Conservation (phyloP, 2,888 invertebrate genomes). For the Stenotaenia linearis region DNA sequence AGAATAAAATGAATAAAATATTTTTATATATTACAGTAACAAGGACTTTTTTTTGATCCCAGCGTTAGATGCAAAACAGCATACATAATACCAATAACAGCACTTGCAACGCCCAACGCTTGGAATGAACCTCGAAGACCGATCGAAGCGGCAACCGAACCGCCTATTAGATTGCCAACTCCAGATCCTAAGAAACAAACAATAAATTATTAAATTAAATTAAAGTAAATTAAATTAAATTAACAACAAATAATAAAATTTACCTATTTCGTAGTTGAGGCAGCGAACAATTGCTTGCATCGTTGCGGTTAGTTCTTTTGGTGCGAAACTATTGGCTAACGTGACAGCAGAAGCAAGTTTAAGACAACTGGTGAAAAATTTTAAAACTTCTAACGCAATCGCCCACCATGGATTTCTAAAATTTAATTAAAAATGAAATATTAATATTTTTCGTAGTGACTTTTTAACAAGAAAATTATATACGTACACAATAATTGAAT, state of each 20-base stretch:
- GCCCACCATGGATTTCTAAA: conserved; percentile 80
- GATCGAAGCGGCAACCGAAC: conserved; percentile 67
- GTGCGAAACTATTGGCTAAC: conserved; percentile 76
- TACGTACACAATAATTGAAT: conserved; percentile 73
- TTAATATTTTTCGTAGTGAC: not conserved
- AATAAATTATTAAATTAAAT: not conserved
- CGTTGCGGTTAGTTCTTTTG: conserved; percentile 71
- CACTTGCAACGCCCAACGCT: conserved; percentile 69
- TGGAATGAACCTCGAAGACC: conserved; percentile 72
- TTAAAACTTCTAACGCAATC: conserved; percentile 80
- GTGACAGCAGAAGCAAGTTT: conserved; percentile 90
- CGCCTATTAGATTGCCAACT: conserved; percentile 74
- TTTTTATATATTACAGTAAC: not conserved
- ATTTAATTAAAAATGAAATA: conserved; percentile 37
- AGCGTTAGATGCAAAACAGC: conserved; percentile 44
- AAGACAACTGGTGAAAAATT: conserved; percentile 74
- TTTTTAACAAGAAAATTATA: not conserved
- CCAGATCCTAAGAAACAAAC: conserved; percentile 59
- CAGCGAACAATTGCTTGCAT: conserved; percentile 72
- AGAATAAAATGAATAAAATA: not conserved
- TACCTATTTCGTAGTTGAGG: conserved; percentile 72
- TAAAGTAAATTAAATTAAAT: not conserved
- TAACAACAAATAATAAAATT: conserved; percentile 38
- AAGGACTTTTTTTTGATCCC: not conserved
- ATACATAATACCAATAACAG: conserved; percentile 64